Conservation (phyloP, 2,113 vertebrate genomes). For the Oryzias woworae region DNA sequence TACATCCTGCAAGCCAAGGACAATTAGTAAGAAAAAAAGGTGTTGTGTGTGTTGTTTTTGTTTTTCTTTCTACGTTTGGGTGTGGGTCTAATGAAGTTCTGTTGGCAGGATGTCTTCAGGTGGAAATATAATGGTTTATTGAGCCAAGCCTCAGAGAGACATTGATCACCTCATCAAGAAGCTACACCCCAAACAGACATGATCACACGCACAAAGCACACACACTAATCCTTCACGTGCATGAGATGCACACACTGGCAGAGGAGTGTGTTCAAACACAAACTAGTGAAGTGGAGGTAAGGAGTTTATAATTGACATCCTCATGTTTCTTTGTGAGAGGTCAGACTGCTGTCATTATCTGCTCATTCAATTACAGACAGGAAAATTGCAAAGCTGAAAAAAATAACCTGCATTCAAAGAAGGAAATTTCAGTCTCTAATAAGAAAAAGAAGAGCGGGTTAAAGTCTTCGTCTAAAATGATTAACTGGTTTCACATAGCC, state of each 20-base stretch:
- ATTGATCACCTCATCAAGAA: conserved; percentile 68
- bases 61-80: conserved; percentile 30
- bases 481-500: conserved; percentile 32
- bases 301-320: conserved; percentile 55
- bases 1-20: conserved; percentile 19
- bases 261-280: conserved; percentile 1
- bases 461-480: conserved; percentile 40
- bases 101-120: conserved; percentile 67
- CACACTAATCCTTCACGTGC: conserved; percentile 6
- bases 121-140: conserved; percentile 67
- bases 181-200: conserved; percentile 27
- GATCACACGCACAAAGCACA: conserved; percentile 4
- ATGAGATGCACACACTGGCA: conserved; percentile 1
- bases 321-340: conserved; percentile 43
- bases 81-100: conserved; percentile 64
- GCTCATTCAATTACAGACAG: conserved; percentile 55
- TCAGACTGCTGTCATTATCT: conserved; percentile 35
- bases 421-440: conserved; percentile 31
- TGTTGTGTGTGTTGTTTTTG: conserved; percentile 12
- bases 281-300: conserved; percentile 40
- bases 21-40: conserved; percentile 33
- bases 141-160: conserved; percentile 56
- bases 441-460: conserved; percentile 13
- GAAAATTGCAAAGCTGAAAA: conserved; percentile 29
- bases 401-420: conserved; percentile 11